These are phyloP conservation scores for Drosophila pseudotalamancana DNA, from an alignment of 2,888 invertebrate species.

Conservation along the genomic window DNA sequence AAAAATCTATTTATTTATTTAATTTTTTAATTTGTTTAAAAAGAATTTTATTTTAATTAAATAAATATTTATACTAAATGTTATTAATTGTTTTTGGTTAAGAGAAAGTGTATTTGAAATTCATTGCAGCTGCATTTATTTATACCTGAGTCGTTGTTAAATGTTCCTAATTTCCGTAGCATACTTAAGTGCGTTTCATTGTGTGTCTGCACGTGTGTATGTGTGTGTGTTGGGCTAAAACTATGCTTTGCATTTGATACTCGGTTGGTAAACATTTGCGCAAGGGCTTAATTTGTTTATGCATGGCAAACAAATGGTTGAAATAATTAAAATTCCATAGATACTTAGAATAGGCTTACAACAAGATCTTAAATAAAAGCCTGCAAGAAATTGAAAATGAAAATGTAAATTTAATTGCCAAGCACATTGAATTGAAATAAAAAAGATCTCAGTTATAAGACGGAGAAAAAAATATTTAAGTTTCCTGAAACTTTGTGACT, in stretches of 20 bases:
- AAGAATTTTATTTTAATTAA: no score
- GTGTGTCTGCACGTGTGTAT: slow-evolving; percentile 4
- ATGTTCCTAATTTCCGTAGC: slow-evolving; percentile 27
- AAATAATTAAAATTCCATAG: slow-evolving; percentile 59
- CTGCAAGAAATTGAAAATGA: background rate
- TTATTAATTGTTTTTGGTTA: background rate
- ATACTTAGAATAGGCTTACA: slow-evolving; percentile 1
- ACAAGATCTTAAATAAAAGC: slow-evolving; percentile 25
- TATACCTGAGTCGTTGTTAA: background rate
- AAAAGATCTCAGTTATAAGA: slow-evolving; percentile 48
- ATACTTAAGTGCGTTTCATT: slow-evolving; percentile 50
- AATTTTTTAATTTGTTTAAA: no score
- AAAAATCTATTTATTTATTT: no score
- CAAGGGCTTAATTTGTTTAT: slow-evolving; percentile 61
- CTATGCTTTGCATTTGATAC: slow-evolving; percentile 36
- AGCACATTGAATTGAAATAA: slow-evolving; percentile 61
- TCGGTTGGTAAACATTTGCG: slow-evolving; percentile 57
- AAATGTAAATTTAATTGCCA: slow-evolving; percentile 51
- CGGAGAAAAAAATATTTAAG: slow-evolving; percentile 62
- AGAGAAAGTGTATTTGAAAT: slow-evolving; percentile 15
- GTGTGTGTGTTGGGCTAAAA: slow-evolving; percentile 13
- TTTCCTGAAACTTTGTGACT: slow-evolving; percentile 29
- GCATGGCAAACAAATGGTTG: slow-evolving; percentile 45
- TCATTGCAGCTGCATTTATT: background rate
- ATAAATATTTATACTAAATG: background rate